Base-by-base conservation (phyloP, 2,113 vertebrate genomes). In the Monarcha castaneiventris region DNA sequence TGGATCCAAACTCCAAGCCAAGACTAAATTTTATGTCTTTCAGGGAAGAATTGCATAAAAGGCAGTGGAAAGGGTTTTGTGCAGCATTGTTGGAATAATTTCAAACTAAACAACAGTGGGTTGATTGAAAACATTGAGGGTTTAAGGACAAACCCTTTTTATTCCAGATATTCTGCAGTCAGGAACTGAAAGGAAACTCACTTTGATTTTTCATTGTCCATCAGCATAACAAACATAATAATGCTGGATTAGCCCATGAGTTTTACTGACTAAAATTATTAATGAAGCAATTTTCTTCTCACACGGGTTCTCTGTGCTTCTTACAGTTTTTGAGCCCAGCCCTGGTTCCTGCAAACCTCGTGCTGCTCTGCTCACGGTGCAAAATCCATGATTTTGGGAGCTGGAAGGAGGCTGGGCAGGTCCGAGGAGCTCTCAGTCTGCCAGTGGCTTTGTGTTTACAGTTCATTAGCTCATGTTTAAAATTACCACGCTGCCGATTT, bases 391-490 rank as follows among this genome's bases (percentile, higher is more conserved):
- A 58, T 61, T 74, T 4, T 25, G 18, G 43, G 82, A 83, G 55
- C 39, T 52, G n/a, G 68, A 11, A 48, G 62, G 74, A 83, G 68
- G 41, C 49, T 48, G 6, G 63, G 83, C 88, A 82, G 82, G 76
- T 84, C 12, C 25, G 7, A 59, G 92, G 33, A 86, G 72, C 4
- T 5, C 85, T 67, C n/a, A 20, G 32, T 64, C 55, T 44, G 4
- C 55, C 86, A 25, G 48, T 64, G 73, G 49, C 41, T 77, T 81
- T 78, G 83, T 90, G 73, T 72, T 95, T 82, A 25, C 88, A 76
- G 52, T 58, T 91, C 83, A 58, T 92, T 90, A 90, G 66, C 27
- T 83, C 33, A 0, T 37, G 83, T 64, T 94, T 92, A 73, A 92
- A 96, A 92, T 75, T 56, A 81, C 74, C 80, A 4, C 4, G 6